Conservation (phyloP, 2,888 invertebrate genomes). For the Chydorus sphaericus region DNA sequence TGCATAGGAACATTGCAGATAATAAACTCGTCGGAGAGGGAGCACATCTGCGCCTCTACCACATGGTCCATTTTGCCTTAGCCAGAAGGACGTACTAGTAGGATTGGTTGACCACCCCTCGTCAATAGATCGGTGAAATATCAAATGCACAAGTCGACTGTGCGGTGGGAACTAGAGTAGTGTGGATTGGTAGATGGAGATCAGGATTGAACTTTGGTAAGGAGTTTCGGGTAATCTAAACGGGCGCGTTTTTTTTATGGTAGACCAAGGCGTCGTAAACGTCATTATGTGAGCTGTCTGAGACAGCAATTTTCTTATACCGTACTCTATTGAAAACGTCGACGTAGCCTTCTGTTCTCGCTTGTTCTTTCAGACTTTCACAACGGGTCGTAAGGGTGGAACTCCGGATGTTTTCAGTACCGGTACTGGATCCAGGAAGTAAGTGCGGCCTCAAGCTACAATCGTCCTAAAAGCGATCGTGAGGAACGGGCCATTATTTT, state of each 20-base stretch:
- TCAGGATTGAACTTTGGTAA: conserved; percentile 84
- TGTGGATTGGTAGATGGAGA: conserved; percentile 75
- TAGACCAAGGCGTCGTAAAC: conserved; percentile 63
- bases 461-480: too few species aligned
- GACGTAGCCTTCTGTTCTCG: conserved; percentile 66
- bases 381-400: conserved; percentile 79
- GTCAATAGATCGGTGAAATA: conserved; percentile 81
- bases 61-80: conserved; percentile 91
- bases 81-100: conserved; percentile 76
- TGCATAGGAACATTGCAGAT: conserved; percentile 88
- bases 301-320: conserved; percentile 66
- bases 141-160: conserved; percentile 81
- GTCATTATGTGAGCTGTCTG: conserved; percentile 71
- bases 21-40: conserved; percentile 69
- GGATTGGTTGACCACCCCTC: conserved; percentile 75
- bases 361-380: conserved; percentile 67
- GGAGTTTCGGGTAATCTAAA: too few species aligned
- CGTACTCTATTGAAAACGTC: conserved; percentile 73
- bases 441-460: too few species aligned
- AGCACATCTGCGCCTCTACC: conserved; percentile 60
- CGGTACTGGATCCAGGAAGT: conserved; percentile 45
- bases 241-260: conserved; percentile 18
- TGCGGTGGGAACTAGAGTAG: conserved; percentile 78
- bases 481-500: too few species aligned
- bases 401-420: conserved; percentile 71